Conservation (phyloP, 2,888 invertebrate genomes). For the Tetheella fluctuosa region DNA sequence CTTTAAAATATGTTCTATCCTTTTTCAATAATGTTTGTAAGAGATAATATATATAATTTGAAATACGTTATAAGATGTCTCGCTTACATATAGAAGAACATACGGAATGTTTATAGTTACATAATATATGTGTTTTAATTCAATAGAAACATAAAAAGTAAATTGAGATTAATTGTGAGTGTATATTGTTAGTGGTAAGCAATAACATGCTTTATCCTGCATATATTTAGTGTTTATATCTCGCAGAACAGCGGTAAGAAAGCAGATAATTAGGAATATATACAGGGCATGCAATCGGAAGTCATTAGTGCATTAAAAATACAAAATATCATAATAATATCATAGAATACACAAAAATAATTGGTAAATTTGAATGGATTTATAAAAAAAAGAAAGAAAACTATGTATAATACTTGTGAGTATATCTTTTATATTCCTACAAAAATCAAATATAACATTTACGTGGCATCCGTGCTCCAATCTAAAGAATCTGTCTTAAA, state of each 20-base stretch:
- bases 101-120: too few species aligned
- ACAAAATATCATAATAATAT: not conserved
- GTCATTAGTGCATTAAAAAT: not conserved
- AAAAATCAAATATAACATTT: too few species aligned
- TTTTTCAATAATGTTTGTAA: too few species aligned
- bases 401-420: too few species aligned
- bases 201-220: not conserved
- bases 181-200: not conserved
- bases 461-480: not conserved
- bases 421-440: too few species aligned
- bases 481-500: not conserved
- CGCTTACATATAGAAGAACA: too few species aligned
- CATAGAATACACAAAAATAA: not conserved
- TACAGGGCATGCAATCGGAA: not conserved
- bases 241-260: slow-evolving; percentile 1
- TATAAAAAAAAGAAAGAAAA: not conserved
- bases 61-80: too few species aligned
- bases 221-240: not conserved
- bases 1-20: too few species aligned
- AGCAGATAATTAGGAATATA: not conserved
- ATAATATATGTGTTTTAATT: too few species aligned
- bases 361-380: not conserved
- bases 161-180: too few species aligned
- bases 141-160: too few species aligned
- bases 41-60: too few species aligned